phyloP scores from a whole-genome alignment of 2,113 vertebrate genomes.

The Campylorhamphus procurvoides region DNA sequence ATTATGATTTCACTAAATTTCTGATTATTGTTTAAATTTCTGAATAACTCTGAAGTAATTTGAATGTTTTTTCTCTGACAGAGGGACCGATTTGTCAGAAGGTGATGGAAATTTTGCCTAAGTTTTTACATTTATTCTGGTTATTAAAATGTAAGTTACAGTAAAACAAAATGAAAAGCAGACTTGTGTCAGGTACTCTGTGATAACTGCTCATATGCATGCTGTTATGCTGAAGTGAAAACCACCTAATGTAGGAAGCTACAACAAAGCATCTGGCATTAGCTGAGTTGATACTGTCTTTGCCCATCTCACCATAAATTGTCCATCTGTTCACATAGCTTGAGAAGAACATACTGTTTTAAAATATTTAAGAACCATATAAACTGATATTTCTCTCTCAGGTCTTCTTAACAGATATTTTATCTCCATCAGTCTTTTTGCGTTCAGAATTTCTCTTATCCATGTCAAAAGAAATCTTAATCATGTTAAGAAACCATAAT shows the following conservation, averaged over 20 bases:
- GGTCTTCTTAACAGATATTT: not conserved
- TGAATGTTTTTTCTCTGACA: not conserved
- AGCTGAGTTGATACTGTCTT: not conserved
- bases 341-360: not conserved
- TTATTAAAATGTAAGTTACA: not conserved
- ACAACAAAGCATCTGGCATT: not conserved
- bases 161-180: not conserved
- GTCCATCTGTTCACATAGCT: conserved; percentile 5
- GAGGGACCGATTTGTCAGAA: not conserved
- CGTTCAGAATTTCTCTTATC: not conserved
- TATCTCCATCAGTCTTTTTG: not conserved
- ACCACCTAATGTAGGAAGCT: not conserved
- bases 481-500: not conserved
- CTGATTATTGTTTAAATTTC: not conserved
- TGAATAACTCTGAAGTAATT: not conserved
- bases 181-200: not conserved
- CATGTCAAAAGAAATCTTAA: not conserved
- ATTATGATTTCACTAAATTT: not conserved
- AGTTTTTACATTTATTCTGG: not conserved
- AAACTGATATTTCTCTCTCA: not conserved
- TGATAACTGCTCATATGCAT: not conserved
- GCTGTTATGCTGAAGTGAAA: not conserved
- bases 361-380: not conserved
- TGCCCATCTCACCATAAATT: not conserved
- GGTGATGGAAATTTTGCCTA: not conserved